Conservation (phyloP, 2,888 invertebrate species). For the Siphlonurus alternatus region DNA sequence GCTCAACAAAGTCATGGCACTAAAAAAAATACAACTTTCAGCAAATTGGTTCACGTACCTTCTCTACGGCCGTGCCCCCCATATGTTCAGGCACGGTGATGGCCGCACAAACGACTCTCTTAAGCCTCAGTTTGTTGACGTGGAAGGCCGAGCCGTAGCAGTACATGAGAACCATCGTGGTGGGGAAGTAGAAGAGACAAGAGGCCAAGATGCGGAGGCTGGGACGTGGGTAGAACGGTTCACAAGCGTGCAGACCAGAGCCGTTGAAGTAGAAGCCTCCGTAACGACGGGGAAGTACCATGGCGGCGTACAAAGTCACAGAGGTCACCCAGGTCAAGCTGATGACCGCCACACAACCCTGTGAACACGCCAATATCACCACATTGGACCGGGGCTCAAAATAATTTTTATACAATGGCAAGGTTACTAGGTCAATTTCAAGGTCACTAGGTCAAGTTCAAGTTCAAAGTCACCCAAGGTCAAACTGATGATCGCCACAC, state of each 20-base stretch:
- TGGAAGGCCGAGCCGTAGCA: constrained; percentile 82
- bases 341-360: constrained; percentile 74
- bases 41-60: too few relatives aligned
- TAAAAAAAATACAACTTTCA: too few relatives aligned
- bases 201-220: constrained; percentile 63
- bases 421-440: too few relatives aligned
- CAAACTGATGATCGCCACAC: too few relatives aligned
- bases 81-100: constrained; percentile 30
- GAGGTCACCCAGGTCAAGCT: constrained; percentile 74
- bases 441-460: too few relatives aligned
- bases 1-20: too few relatives aligned
- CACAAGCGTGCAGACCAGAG: constrained; percentile 71
- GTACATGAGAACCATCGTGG: constrained; percentile 83
- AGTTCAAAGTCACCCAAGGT: too few relatives aligned
- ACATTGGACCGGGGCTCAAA: too few relatives aligned
- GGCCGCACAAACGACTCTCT: constrained; percentile 30
- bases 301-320: constrained; percentile 61
- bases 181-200: constrained; percentile 78
- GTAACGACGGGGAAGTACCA: constrained; percentile 69
- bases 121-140: constrained; percentile 61
- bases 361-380: constrained; percentile 24
- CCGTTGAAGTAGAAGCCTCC: constrained; percentile 81
- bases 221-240: constrained; percentile 67
- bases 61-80: constrained; percentile 32
- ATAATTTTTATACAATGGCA: too few relatives aligned